phyloP scores from a whole-genome alignment of 1,140 invertebrate species.

The Megathymus violae region DNA sequence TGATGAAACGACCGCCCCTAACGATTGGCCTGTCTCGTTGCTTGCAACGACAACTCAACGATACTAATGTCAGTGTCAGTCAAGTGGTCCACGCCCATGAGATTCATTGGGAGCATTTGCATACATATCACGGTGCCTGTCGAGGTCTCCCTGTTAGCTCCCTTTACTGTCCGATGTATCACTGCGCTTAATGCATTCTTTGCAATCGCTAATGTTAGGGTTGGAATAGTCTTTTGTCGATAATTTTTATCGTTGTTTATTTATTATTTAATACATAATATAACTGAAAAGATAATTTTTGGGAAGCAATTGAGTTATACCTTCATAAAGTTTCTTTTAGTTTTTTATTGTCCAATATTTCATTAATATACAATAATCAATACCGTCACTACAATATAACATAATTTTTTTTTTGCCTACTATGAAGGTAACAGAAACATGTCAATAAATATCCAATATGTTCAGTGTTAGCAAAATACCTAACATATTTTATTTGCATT shows the following conservation, averaged over 20 bases:
- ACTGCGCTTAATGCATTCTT: conserved; percentile 73
- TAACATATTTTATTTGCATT: too few relatives aligned
- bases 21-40: conserved; percentile 48
- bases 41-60: conserved; percentile 37
- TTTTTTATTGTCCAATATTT: too few relatives aligned
- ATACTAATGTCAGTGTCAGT: conserved; percentile 74
- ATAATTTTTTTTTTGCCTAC: too few relatives aligned
- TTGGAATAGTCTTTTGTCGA: conserved; percentile 19
- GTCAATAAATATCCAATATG: too few relatives aligned
- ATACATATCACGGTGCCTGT: conserved; percentile 70
- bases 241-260: conserved; percentile 1
- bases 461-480: too few relatives aligned
- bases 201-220: conserved; percentile 50
- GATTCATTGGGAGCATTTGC: conserved; percentile 78
- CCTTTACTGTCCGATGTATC: conserved; percentile 68
- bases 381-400: too few relatives aligned
- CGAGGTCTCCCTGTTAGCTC: conserved; percentile 59
- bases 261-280: background rate
- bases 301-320: too few relatives aligned
- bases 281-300: too few relatives aligned
- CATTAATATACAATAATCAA: too few relatives aligned
- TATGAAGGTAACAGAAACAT: too few relatives aligned
- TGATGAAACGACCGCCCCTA: conserved; percentile 66
- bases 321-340: too few relatives aligned
- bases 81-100: conserved; percentile 70